Evolutionary conservation across 2,113 vertebrate genomes (phyloP).

Genomic region (Donacobius atricapilla): DNA sequence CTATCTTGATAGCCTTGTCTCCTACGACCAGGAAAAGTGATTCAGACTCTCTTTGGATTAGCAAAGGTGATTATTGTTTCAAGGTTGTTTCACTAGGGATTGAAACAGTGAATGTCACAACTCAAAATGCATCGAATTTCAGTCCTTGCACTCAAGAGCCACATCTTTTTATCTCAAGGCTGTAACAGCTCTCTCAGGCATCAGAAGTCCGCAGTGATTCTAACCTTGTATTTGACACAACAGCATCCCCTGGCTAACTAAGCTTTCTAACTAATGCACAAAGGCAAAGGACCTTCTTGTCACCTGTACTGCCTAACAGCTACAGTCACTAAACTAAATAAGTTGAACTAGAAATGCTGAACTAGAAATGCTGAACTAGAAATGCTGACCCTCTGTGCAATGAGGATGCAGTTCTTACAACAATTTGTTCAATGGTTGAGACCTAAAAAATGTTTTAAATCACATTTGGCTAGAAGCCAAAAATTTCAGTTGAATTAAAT

Average conservation of each 20-base stretch:
- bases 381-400: not conserved
- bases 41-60: not conserved
- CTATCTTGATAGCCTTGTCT: not conserved
- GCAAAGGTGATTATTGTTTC: not conserved
- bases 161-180: not conserved
- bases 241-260: not conserved
- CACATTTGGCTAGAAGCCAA: not conserved
- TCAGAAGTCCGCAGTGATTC: not conserved
- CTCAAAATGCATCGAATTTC: not conserved
- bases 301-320: not conserved
- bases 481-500: not conserved
- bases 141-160: not conserved
- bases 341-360: not conserved
- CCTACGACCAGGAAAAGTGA: not conserved
- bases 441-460: not conserved
- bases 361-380: not conserved
- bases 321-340: not conserved
- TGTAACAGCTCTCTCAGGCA: not conserved
- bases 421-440: rapidly evolving
- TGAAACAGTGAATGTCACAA: not conserved
- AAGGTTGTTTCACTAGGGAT: not conserved
- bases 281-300: not conserved
- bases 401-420: not conserved
- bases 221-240: not conserved
- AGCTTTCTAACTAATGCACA: not conserved